Evolutionary conservation across 2,888 invertebrate species (phyloP).

Genomic region (Mesorhabditis belari): DNA sequence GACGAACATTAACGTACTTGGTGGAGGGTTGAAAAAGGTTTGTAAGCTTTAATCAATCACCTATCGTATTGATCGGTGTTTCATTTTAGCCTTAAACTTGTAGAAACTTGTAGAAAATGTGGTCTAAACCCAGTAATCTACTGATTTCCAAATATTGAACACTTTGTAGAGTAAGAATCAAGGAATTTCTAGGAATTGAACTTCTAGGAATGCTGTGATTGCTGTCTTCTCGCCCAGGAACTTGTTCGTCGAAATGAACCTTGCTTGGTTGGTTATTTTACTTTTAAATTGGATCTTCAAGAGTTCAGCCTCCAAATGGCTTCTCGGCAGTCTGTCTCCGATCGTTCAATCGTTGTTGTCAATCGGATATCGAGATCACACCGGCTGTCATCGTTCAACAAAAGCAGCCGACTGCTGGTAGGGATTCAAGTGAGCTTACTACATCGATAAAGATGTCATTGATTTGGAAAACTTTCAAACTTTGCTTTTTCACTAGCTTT

Average conservation of each 20-base stretch:
- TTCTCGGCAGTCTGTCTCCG: conserved; percentile 44
- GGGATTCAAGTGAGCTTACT: too few species aligned
- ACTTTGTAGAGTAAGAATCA: not conserved
- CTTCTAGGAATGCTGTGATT: conserved; percentile 51
- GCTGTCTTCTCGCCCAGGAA: conserved; percentile 50
- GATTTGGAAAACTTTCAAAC: too few species aligned
- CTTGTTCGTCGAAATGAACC: conserved; percentile 36
- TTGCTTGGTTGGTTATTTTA: conserved; percentile 18
- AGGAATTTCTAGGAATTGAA: not conserved
- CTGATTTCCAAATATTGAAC: not conserved
- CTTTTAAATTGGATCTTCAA: not conserved
- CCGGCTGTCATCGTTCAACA: conserved; percentile 11
- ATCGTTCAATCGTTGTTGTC: conserved; percentile 49
- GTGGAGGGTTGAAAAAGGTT: conserved; percentile 46
- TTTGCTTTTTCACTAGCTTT: too few species aligned
- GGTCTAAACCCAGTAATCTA: too few species aligned
- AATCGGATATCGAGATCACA: conserved; percentile 20
- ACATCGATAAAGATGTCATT: too few species aligned
- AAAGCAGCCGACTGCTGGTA: too few species aligned
- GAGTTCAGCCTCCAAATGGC: conserved; percentile 34
- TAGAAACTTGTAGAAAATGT: too few species aligned
- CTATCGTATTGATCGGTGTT: too few species aligned
- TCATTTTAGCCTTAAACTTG: too few species aligned
- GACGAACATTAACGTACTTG: conserved; percentile 36
- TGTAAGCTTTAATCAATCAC: not conserved